phyloP scores from a whole-genome alignment of 1,140 invertebrate species.

The Teleopsis dalmanni region DNA sequence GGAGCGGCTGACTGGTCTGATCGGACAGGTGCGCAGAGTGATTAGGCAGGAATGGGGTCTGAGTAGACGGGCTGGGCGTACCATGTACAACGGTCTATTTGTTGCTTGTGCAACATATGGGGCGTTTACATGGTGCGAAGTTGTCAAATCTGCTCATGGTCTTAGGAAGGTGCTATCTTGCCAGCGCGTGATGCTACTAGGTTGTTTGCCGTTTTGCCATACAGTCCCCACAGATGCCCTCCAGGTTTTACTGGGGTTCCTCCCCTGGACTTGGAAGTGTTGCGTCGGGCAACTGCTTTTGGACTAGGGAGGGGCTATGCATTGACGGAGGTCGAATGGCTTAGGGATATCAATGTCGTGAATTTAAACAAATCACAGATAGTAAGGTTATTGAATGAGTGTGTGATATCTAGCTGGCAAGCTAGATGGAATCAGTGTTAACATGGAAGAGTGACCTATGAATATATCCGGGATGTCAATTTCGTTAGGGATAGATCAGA shows the following conservation, averaged over 20 bases:
- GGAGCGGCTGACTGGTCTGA: background rate
- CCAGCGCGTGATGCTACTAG: background rate
- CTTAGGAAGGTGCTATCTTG: constrained; percentile 3
- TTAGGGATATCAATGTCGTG: too few relatives aligned
- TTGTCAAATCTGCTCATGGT: background rate
- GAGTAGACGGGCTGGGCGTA: constrained; percentile 2
- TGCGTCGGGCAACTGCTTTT: constrained; percentile 21
- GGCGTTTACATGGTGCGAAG: background rate
- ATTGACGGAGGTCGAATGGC: too few relatives aligned
- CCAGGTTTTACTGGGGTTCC: constrained; percentile 4
- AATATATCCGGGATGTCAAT: background rate
- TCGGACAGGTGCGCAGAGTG: background rate
- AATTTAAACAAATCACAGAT: too few relatives aligned
- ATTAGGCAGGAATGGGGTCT: constrained; percentile 8
- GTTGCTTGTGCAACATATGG: constrained; percentile 8
- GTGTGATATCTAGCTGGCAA: background rate
- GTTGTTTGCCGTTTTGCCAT: constrained; percentile 4
- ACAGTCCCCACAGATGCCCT: constrained; percentile 5
- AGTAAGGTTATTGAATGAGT: background rate
- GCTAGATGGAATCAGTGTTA: background rate
- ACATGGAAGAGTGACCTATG: background rate
- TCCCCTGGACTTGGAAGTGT: constrained; percentile 7
- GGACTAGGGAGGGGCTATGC: background rate
- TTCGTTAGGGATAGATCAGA: background rate
- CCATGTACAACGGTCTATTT: constrained; percentile 9